These are phyloP conservation scores for Phania funesta DNA, from an alignment of 2,888 invertebrate genomes.

Conservation along the genomic window DNA sequence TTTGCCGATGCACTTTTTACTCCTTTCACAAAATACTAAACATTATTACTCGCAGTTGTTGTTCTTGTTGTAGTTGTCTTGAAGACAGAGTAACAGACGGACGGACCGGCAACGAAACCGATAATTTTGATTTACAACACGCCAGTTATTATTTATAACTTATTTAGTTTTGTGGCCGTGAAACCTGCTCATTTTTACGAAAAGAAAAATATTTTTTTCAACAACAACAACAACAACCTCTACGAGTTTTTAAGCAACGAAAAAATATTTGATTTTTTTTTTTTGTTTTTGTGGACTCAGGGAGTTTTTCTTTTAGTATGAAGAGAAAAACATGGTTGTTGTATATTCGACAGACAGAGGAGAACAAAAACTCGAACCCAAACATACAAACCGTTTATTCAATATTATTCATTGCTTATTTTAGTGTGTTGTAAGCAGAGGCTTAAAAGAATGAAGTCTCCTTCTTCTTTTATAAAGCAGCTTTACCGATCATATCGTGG, in stretches of 20 bases:
- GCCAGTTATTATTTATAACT: slow-evolving; percentile 81
- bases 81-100: slow-evolving; percentile 15
- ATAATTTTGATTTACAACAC: slow-evolving; percentile 81
- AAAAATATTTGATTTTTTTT: neutral
- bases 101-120: slow-evolving; percentile 72
- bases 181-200: slow-evolving; percentile 54
- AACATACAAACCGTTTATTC: slow-evolving; percentile 39
- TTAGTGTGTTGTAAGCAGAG: slow-evolving; percentile 18
- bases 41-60: slow-evolving; percentile 2
- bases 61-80: slow-evolving; percentile 4
- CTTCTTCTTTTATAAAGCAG: neutral
- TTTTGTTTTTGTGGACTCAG: slow-evolving; percentile 22
- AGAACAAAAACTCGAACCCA: slow-evolving; percentile 11
- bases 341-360: slow-evolving; percentile 18
- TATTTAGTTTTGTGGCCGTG: slow-evolving; percentile 74
- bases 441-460: neutral
- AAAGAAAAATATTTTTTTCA: slow-evolving; percentile 28
- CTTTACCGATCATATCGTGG: neutral
- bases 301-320: slow-evolving; percentile 6
- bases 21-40: slow-evolving; percentile 47
- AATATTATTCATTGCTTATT: slow-evolving; percentile 43
- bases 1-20: slow-evolving; percentile 35
- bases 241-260: neutral
- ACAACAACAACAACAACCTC: slow-evolving; percentile 13
- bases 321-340: neutral